phyloP scores from a whole-genome alignment of 2,113 vertebrate genomes.

The Colinus virginianus region DNA sequence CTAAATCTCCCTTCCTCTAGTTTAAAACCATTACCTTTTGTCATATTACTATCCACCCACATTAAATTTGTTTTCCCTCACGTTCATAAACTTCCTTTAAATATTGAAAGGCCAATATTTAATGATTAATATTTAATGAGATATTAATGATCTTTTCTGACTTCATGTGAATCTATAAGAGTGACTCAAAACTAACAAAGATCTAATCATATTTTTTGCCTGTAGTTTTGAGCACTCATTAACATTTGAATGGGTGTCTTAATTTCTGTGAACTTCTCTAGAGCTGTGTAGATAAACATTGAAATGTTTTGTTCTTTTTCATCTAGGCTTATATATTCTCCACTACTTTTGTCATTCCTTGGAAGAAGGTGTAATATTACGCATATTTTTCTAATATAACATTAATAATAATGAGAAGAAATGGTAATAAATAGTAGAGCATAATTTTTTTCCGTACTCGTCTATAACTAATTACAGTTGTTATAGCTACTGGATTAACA shows the following conservation, averaged over 20 bases:
- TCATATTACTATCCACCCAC: too few relatives aligned
- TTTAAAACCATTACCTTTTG: too few relatives aligned
- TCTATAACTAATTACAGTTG: slow-evolving; percentile 1
- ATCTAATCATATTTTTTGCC: neutral
- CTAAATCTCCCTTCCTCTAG: too few relatives aligned
- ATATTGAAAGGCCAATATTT: too few relatives aligned
- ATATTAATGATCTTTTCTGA: neutral
- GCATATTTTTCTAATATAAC: neutral
- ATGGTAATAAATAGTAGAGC: neutral
- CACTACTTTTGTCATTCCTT: neutral
- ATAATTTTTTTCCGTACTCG: neutral
- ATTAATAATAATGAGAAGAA: neutral
- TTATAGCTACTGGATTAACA: slow-evolving; percentile 18
- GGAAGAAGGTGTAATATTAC: neutral
- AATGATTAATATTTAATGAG: too few relatives aligned
- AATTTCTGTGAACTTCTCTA: neutral
- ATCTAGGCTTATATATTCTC: neutral
- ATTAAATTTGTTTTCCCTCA: too few relatives aligned
- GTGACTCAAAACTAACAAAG: neutral
- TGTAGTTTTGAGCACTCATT: neutral
- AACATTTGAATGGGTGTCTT: neutral
- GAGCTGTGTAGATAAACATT: neutral
- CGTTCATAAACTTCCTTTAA: too few relatives aligned
- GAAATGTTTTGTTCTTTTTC: neutral
- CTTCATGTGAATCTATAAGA: neutral